Evolutionary conservation across 2,888 invertebrate genomes (phyloP).

Genomic region (Aphrophora alni): DNA sequence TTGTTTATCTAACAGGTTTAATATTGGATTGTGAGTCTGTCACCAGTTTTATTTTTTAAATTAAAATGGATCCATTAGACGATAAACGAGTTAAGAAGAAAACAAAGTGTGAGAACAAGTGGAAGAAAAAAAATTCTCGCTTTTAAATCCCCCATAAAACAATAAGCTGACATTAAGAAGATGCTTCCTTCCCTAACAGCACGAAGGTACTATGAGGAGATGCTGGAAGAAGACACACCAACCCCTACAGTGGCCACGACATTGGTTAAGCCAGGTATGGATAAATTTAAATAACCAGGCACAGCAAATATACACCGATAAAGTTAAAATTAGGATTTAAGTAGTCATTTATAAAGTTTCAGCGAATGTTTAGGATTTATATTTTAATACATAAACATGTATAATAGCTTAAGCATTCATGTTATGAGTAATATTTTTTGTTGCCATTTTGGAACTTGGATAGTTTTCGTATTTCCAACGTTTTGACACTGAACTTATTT

Average conservation of each 20-base stretch:
- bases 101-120: neutral
- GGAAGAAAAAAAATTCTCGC: neutral
- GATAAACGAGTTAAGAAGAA: neutral
- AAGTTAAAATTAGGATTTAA: neutral
- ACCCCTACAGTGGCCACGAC: neutral
- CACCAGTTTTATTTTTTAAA: neutral
- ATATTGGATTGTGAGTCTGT: neutral
- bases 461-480: constrained; percentile 10
- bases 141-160: neutral
- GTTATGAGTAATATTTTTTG: neutral
- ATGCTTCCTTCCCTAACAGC: constrained; percentile 20
- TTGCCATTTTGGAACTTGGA: constrained; percentile 13
- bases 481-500: neutral
- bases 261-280: neutral
- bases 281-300: no score
- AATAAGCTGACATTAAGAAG: neutral
- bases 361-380: neutral
- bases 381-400: no score
- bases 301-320: neutral
- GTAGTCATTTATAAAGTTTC: neutral
- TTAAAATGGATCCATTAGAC: neutral
- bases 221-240: constrained; percentile 15
- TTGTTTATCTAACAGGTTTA: neutral
- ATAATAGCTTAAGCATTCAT: neutral
- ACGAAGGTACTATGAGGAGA: constrained; percentile 9